These are phyloP conservation scores for Garra rufa DNA, from an alignment of 2,113 vertebrate genomes.

Conservation along the genomic window DNA sequence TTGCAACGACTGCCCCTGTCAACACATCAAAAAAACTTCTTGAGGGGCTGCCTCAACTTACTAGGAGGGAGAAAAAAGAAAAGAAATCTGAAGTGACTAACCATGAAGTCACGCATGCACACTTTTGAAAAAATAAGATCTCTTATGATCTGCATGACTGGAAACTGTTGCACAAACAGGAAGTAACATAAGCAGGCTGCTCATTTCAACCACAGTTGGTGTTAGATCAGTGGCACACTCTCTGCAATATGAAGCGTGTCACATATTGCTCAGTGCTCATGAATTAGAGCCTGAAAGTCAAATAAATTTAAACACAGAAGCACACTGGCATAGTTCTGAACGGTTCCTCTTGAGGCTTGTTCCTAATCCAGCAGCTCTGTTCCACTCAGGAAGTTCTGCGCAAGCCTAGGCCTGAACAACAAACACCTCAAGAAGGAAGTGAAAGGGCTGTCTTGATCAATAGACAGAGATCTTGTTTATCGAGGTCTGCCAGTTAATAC, in stretches of 20 bases:
- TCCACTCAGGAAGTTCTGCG: not conserved
- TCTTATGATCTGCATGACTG: constrained; percentile 10
- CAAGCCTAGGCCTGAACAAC: constrained; percentile 1
- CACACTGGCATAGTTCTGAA: not conserved
- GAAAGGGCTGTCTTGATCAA: constrained; percentile 31
- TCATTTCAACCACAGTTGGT: constrained; percentile 16
- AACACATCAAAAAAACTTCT: not conserved
- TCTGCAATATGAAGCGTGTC: not conserved
- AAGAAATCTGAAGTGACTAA: not conserved
- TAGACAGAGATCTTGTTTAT: constrained; percentile 43
- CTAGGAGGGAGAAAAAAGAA: not conserved
- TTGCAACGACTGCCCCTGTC: not conserved
- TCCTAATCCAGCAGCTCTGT: not conserved
- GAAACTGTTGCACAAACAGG: constrained; percentile 47
- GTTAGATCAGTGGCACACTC: not conserved
- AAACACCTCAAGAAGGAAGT: constrained; percentile 31
- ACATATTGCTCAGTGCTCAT: too few relatives aligned
- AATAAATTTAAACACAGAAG: not conserved
- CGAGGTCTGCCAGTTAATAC: constrained; percentile 27
- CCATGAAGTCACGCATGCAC: not conserved
- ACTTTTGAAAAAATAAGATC: not conserved
- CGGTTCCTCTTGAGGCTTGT: not conserved
- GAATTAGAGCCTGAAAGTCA: not conserved
- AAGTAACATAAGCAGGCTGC: not conserved
- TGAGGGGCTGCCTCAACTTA: not conserved